Base-by-base conservation (phyloP, 2,888 invertebrate species). In the Rotaria macrura region DNA sequence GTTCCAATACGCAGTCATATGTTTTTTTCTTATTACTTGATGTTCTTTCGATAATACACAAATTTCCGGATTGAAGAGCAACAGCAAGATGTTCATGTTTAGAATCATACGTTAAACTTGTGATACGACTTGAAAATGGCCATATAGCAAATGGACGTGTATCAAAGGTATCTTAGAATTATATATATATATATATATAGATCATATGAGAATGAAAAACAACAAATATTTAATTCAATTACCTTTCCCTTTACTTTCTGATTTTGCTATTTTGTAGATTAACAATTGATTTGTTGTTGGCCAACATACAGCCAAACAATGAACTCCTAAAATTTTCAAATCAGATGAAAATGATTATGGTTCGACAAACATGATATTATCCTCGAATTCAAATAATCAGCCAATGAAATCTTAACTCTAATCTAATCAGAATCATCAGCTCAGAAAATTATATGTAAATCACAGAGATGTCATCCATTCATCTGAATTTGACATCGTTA, bases 161-260 rank as follows among this genome's bases (percentile, higher is more conserved):
- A 79, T 79, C 79, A 9, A 38, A 43, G 25, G 79, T 23, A 38
- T 79, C 79, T 79, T 17, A 49, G 17, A 12, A 47, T 12, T 47
- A 12, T 3, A 47, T 1, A 23, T 43, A 79, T 10, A 79, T 12
- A 17, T n/a, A 79, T n/a, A 0, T 12, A n/a, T 38, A 25, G 6
- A 38, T 74, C 3, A 40, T 10, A 25, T 10, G 25, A 40, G 38
- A 25, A 23, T 52, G 23, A 25, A 74, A 12, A 29, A 29, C 17
- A 49, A 43, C 10, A 43, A 43, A 12, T 12, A 14, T 1, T 2
- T 2, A 29, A 29, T n/a, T 57, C 12, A 9, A 12, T 57, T 29
- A 79, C 79, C 79, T 79, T 79, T 79, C n/a, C 79, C 79, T 79
- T 79, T 79, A 43, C 12, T 43, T 5, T 79, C 79, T 14, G 79